These are phyloP conservation scores for Diaphora mendica DNA, from an alignment of 2,888 invertebrate genomes.

Conservation along the genomic window DNA sequence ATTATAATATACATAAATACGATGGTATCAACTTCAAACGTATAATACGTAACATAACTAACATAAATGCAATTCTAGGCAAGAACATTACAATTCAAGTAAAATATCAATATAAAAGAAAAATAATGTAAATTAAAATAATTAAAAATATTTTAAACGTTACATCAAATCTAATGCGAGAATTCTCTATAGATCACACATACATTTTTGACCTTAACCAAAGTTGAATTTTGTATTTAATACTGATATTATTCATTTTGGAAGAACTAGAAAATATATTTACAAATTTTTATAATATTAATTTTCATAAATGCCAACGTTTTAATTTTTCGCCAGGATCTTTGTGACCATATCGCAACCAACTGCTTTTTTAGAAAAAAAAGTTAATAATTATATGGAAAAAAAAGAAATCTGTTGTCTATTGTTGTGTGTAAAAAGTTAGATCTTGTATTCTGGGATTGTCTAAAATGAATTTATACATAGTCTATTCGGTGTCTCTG, in stretches of 20 bases:
- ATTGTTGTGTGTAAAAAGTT: conserved; percentile 84
- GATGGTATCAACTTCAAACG: conserved; percentile 86
- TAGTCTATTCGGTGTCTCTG: conserved; percentile 81
- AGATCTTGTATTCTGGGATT: conserved; percentile 87
- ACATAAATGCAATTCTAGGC: conserved; percentile 86
- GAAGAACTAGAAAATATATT: conserved; percentile 86
- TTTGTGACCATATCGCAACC: conserved; percentile 84
- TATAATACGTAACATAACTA: conserved; percentile 80
- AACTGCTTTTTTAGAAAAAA: conserved; percentile 69
- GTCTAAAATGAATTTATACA: conserved; percentile 82
- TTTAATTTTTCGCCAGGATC: conserved; percentile 79
- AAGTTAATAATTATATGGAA: conserved; percentile 57
- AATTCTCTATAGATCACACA: conserved; percentile 84
- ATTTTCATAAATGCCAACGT: conserved; percentile 76
- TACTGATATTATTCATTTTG: conserved; percentile 84
- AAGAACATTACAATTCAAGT: conserved; percentile 81
- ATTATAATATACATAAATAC: conserved; percentile 86
- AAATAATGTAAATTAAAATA: conserved; percentile 60
- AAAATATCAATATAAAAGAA: conserved; percentile 75
- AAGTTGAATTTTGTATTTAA: conserved; percentile 86
- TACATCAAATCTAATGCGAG: conserved; percentile 79
- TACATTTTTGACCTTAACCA: conserved; percentile 85
- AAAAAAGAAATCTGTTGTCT: conserved; percentile 64
- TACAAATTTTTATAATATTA: conserved; percentile 68
- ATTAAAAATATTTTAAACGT: conserved; percentile 71